Percentiles rank a stretch among this genome's conserved stretches.
Conservation (phyloP, 1,140 invertebrate species). For the Psix sp. region DNA sequence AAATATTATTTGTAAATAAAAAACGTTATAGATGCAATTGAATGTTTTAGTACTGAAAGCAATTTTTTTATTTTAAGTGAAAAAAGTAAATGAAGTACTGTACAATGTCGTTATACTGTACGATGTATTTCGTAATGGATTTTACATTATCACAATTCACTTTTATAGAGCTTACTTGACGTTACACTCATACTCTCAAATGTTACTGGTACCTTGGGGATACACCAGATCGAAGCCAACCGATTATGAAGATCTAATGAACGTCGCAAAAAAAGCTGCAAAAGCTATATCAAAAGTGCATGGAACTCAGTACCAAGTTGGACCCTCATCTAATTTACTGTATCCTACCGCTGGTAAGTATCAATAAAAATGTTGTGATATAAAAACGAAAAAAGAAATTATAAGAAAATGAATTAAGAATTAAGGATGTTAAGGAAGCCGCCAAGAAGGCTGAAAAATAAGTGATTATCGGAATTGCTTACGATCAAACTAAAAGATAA, state of each 20-base stretch:
- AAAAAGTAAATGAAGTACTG: too few relatives aligned
- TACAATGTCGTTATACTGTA: too few relatives aligned
- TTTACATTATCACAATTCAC: neutral
- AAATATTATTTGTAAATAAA: too few relatives aligned
- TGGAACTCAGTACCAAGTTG: slow-evolving; percentile 86
- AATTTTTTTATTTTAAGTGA: too few relatives aligned
- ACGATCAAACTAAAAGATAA: too few relatives aligned
- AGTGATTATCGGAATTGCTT: too few relatives aligned
- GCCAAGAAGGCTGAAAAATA: too few relatives aligned
- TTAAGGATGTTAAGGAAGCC: too few relatives aligned
- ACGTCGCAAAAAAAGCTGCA: slow-evolving; percentile 83
- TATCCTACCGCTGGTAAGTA: slow-evolving; percentile 83
- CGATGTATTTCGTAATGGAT: too few relatives aligned
- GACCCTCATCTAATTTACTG: slow-evolving; percentile 84
- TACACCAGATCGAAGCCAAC: slow-evolving; percentile 83
- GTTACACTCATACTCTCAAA: slow-evolving; percentile 93
- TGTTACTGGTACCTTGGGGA: slow-evolving; percentile 91
- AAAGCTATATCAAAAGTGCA: slow-evolving; percentile 83
- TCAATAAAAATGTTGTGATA: neutral
- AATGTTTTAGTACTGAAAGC: too few relatives aligned
- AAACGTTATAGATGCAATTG: too few relatives aligned
- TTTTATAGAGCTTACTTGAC: slow-evolving; percentile 86
- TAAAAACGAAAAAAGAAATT: neutral
- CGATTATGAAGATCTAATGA: slow-evolving; percentile 84
- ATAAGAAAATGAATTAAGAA: too few relatives aligned